Conservation (phyloP, 2,888 invertebrate genomes). For the Perdita meconis region DNA sequence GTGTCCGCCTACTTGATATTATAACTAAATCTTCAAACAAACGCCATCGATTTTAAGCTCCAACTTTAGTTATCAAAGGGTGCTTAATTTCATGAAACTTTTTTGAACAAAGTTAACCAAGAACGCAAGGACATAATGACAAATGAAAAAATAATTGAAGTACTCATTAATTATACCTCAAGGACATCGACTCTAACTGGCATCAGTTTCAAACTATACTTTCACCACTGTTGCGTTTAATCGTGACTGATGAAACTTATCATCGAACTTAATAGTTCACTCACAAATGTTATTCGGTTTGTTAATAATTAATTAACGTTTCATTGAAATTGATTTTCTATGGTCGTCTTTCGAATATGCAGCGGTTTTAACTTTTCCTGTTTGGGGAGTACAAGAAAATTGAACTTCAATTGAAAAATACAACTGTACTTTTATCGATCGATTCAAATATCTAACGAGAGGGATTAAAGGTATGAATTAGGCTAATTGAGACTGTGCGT, state of each 20-base stretch:
- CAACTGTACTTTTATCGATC: no score
- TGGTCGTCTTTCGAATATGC: no score
- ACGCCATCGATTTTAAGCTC: background rate
- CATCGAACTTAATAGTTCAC: no score
- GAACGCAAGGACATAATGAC: background rate
- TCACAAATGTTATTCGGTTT: no score
- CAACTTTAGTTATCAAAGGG: background rate
- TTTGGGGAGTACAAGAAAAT: no score
- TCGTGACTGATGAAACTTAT: background rate
- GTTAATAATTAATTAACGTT: no score
- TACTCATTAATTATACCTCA: slow-evolving; percentile 19
- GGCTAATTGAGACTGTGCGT: no score
- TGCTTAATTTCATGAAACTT: slow-evolving; percentile 1
- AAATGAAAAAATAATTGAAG: slow-evolving; percentile 3
- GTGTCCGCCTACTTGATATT: background rate
- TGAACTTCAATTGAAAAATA: no score
- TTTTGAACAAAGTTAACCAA: background rate
- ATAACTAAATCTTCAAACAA: background rate
- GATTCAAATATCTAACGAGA: no score
- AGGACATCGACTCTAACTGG: slow-evolving; percentile 5
- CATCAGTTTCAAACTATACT: slow-evolving; percentile 5
- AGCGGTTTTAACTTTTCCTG: no score
- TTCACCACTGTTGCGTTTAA: background rate
- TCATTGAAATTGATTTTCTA: no score
- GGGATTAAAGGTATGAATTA: no score